Percentiles rank a stretch among this genome's conserved stretches.
Conservation (phyloP, 2,113 vertebrate genomes). For the Leucosticte australis region DNA sequence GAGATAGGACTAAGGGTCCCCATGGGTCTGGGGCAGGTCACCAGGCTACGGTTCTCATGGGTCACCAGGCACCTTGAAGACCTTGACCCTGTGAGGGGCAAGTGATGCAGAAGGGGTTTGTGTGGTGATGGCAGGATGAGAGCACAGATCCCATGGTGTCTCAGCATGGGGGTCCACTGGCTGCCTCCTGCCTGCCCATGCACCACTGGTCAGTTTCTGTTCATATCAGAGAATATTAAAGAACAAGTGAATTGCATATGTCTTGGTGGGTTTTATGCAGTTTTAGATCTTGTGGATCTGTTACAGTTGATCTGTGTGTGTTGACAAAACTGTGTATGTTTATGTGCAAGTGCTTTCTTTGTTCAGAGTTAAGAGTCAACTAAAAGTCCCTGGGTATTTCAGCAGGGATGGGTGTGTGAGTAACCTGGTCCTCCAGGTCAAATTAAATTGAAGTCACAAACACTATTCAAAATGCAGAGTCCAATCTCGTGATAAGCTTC, state of each 20-base stretch:
- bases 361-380: neutral
- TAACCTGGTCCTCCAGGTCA: neutral
- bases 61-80: too few species aligned
- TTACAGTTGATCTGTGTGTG: neutral
- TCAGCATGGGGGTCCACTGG: neutral
- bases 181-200: neutral
- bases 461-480: neutral
- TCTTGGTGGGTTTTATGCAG: neutral
- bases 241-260: rapidly evolving
- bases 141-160: neutral
- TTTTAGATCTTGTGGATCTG: neutral
- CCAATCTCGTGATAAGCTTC: neutral
- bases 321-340: neutral
- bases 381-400: neutral
- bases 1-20: neutral
- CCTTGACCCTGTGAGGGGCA: neutral
- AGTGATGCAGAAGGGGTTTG: neutral
- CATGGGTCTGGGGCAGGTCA: neutral
- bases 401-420: neutral
- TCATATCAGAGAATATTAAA: neutral
- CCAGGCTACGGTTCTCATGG: neutral
- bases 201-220: neutral
- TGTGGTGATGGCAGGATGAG: neutral
- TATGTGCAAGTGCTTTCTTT: neutral
- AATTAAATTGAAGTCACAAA: neutral